phyloP scores from a whole-genome alignment of 2,888 invertebrate genomes.

The Ecdyonurus torrentis region DNA sequence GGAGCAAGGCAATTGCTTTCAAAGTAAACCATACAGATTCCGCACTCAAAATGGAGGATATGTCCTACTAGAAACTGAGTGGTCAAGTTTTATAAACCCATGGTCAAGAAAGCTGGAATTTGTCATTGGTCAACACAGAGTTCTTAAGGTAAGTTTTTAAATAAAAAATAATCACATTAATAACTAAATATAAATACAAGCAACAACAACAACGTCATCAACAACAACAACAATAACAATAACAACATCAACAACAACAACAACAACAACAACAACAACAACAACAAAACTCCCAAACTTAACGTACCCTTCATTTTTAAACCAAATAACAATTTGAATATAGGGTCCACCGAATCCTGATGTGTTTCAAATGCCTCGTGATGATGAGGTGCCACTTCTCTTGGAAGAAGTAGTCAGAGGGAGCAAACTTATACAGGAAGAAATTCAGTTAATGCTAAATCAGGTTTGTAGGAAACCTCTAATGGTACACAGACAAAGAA shows the following conservation, averaged over 20 bases:
- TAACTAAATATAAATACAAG: too few relatives aligned
- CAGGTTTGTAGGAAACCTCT: constrained; percentile 44
- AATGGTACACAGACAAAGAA: too few relatives aligned
- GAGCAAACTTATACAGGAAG: constrained; percentile 41
- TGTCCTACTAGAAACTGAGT: constrained; percentile 74
- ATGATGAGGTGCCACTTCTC: constrained; percentile 24
- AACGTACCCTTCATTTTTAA: neutral
- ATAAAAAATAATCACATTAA: too few relatives aligned
- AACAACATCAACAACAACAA: too few relatives aligned
- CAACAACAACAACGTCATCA: too few relatives aligned
- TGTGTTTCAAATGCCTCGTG: constrained; percentile 40
- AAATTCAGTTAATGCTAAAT: constrained; percentile 47
- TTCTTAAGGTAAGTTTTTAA: constrained; percentile 44
- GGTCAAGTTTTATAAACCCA: constrained; percentile 86
- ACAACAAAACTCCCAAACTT: too few relatives aligned
- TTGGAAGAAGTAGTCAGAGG: constrained; percentile 43
- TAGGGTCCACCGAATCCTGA: constrained; percentile 62
- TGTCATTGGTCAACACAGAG: constrained; percentile 67
- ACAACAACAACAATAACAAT: too few relatives aligned
- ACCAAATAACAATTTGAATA: neutral
- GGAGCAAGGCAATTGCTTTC: constrained; percentile 49
- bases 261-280: too few relatives aligned
- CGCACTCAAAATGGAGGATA: constrained; percentile 69
- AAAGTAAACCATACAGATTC: constrained; percentile 63
- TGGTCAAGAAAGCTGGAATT: constrained; percentile 85